phyloP scores from a whole-genome alignment of 1,140 invertebrate genomes.

The Anastatus disparis region DNA sequence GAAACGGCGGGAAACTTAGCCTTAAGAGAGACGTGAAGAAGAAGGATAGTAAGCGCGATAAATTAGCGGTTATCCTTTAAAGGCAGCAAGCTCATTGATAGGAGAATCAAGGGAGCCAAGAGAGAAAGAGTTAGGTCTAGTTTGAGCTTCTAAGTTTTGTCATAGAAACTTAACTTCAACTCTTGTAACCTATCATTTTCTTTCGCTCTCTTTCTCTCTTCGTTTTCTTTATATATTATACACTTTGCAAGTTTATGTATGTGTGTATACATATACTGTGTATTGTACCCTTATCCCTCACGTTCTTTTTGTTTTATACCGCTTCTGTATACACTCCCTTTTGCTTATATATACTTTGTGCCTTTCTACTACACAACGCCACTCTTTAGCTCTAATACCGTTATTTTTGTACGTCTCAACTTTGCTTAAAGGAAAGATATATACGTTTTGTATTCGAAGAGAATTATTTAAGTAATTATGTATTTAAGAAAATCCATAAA shows the following conservation, averaged over 20 bases:
- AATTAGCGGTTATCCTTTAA: slow-evolving; percentile 25
- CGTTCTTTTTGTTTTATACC: background rate
- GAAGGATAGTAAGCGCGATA: slow-evolving; percentile 10
- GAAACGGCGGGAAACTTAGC: background rate
- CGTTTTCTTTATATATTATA: too few species aligned
- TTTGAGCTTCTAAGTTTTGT: background rate
- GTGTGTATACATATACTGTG: background rate
- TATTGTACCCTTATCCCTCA: background rate
- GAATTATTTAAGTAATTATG: too few species aligned
- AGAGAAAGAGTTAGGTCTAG: background rate
- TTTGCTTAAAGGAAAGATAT: too few species aligned
- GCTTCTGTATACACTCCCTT: background rate
- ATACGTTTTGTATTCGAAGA: too few species aligned
- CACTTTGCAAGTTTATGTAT: background rate
- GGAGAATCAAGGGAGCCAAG: background rate
- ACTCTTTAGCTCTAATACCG: too few species aligned
- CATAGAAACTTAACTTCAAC: slow-evolving; percentile 19
- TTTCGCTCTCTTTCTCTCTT: too few species aligned
- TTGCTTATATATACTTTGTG: too few species aligned
- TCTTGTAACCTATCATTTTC: background rate
- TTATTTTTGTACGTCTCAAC: too few species aligned
- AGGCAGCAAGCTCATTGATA: slow-evolving; percentile 4
- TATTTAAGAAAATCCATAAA: too few species aligned
- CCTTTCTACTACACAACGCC: too few species aligned
- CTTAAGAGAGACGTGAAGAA: background rate